A percentile compares a stretch with the other conserved stretches of the same genome.
Conservation (phyloP, 2,113 vertebrate species). For the Melanerpes formicivorus region DNA sequence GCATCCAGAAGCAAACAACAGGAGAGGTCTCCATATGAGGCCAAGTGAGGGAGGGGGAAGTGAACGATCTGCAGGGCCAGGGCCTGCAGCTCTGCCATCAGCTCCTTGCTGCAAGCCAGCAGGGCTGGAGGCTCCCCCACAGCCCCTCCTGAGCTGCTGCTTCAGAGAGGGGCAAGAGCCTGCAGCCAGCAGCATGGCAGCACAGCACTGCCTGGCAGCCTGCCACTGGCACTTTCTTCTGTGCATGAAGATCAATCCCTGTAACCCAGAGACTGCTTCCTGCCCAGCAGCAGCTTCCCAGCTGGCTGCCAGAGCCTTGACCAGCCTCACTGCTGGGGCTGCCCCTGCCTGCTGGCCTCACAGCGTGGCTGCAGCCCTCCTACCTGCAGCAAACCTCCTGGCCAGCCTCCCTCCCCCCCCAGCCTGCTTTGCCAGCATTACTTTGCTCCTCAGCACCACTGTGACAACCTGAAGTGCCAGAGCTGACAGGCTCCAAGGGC, state of each 20-base stretch:
- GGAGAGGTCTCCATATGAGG: neutral
- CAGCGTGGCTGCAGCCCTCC: rapidly evolving
- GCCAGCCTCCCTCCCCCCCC: neutral
- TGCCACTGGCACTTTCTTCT: neutral
- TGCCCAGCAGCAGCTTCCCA: neutral
- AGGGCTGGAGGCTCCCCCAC: neutral
- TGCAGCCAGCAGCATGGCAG: neutral
- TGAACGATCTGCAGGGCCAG: neutral
- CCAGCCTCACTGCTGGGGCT: neutral
- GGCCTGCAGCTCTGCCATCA: neutral
- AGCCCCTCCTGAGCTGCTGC: neutral
- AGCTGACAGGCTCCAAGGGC: neutral
- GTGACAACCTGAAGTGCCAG: neutral
- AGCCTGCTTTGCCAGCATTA: neutral
- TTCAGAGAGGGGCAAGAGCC: rapidly evolving
- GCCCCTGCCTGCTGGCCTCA: neutral
- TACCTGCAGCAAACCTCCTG: neutral
- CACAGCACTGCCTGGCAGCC: rapidly evolving
- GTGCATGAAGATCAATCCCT: neutral
- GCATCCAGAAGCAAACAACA: neutral
- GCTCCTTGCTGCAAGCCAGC: neutral
- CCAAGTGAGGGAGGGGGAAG: neutral
- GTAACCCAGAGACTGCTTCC: neutral
- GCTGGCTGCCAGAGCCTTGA: neutral
- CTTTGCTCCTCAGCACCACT: neutral